Evolutionary conservation across 2,113 vertebrate genomes (phyloP).

Genomic region (Crypturellus undulatus): DNA sequence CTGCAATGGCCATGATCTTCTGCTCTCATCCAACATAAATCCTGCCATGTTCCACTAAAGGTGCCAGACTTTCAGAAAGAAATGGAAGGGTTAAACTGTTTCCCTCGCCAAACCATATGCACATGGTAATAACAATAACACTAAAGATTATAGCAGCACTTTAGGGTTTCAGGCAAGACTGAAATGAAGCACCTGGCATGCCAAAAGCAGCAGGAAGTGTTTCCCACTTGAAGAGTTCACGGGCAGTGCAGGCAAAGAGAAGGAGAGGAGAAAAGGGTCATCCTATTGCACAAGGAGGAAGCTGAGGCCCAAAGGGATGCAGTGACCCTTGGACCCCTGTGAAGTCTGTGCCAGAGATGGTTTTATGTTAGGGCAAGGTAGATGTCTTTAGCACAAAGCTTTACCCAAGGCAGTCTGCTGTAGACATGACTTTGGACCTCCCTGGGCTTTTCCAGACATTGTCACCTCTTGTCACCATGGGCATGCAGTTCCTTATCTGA

Average conservation of each 20-base stretch:
- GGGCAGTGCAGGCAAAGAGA: not conserved
- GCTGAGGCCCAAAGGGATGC: not conserved
- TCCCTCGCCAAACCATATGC: not conserved
- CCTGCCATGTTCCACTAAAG: not conserved
- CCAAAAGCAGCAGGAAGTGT: not conserved
- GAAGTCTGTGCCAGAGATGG: not conserved
- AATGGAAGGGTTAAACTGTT: not conserved
- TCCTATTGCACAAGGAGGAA: not conserved
- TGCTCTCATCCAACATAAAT: not conserved
- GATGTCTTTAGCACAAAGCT: not conserved
- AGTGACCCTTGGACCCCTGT: not conserved
- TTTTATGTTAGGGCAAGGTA: not conserved
- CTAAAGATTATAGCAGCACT: not conserved
- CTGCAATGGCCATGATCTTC: not conserved
- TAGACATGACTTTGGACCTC: accelerated
- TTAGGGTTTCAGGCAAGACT: not conserved
- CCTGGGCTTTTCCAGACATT: too few species aligned
- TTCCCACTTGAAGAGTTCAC: not conserved
- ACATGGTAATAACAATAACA: not conserved
- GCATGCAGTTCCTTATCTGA: too few species aligned
- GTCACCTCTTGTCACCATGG: too few species aligned
- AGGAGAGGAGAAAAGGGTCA: not conserved
- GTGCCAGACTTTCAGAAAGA: not conserved
- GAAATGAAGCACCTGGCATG: not conserved
- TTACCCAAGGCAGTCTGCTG: not conserved